phyloP scores from a whole-genome alignment of 2,888 invertebrate genomes.

The Drosophila glabriapex region DNA sequence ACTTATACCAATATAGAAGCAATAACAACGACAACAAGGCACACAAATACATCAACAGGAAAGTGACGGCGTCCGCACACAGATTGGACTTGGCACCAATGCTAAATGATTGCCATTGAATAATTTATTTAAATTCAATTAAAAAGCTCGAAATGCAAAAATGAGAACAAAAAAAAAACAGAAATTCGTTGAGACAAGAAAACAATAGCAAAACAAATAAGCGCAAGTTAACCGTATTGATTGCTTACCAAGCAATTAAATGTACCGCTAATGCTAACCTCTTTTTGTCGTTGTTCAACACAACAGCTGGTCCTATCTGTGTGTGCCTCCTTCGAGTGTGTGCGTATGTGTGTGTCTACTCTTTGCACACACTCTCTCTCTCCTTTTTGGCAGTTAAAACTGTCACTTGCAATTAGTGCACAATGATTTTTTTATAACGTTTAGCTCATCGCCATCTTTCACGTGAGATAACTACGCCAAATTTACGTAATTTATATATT shows the following conservation, averaged over 20 bases:
- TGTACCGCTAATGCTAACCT: conserved; percentile 66
- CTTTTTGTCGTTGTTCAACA: conserved; percentile 57
- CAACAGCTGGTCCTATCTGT: conserved; percentile 57
- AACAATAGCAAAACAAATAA: conserved; percentile 43
- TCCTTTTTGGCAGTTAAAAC: conserved; percentile 55
- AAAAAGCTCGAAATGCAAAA: conserved; percentile 7
- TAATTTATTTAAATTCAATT: conserved; percentile 44
- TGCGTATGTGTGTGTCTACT: conserved; percentile 12
- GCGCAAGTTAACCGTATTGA: conserved; percentile 60
- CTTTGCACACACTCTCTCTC: conserved; percentile 29
- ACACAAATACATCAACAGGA: conserved; percentile 30
- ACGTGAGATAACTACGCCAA: conserved; percentile 1
- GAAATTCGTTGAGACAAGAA: background rate
- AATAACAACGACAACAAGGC: conserved; percentile 21
- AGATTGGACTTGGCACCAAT: conserved; percentile 32
- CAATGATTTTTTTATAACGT: conserved; percentile 28
- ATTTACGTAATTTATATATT: conserved; percentile 4
- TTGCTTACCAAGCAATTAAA: conserved; percentile 66
- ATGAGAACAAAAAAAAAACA: conserved; percentile 6
- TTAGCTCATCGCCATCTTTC: conserved; percentile 21
- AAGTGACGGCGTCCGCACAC: conserved; percentile 15
- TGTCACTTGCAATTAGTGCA: conserved; percentile 49
- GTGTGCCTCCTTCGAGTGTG: conserved; percentile 4
- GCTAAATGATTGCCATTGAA: conserved; percentile 39
- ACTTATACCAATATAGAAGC: conserved; percentile 3